phyloP scores from a whole-genome alignment of 2,888 invertebrate genomes.

The Oxystoma pomonae region DNA sequence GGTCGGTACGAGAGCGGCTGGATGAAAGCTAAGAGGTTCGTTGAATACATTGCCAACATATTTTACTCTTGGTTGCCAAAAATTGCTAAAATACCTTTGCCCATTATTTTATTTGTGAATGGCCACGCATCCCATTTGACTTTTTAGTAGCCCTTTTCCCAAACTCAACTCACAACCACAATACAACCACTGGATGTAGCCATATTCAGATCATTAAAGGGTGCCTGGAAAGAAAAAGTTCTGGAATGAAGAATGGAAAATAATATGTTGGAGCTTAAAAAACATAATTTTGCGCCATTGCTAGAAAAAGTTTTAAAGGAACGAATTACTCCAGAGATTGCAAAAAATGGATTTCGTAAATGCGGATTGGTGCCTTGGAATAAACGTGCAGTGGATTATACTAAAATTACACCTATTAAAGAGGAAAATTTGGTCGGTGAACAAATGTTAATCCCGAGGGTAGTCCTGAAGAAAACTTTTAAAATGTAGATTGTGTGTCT shows the following conservation, averaged over 20 bases:
- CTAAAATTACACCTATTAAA: too few species aligned
- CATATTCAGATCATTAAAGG: conserved; percentile 7
- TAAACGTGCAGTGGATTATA: conserved; percentile 23
- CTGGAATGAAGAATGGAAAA: not conserved
- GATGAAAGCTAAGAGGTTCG: conserved; percentile 45
- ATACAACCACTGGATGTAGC: conserved; percentile 23
- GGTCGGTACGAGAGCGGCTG: conserved; percentile 37
- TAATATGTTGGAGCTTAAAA: conserved; percentile 5
- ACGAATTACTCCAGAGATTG: conserved; percentile 21
- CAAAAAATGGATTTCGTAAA: conserved; percentile 26
- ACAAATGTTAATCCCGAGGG: not conserved
- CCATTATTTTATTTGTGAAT: conserved; percentile 14
- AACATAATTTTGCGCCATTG: conserved; percentile 17
- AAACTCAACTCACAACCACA: conserved; percentile 10
- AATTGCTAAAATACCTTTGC: conserved; percentile 6
- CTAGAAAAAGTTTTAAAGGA: conserved; percentile 24
- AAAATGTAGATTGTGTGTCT: not conserved
- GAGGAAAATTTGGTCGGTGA: too few species aligned
- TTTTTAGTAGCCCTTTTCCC: conserved; percentile 10
- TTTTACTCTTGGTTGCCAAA: conserved; percentile 31
- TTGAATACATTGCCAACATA: conserved; percentile 41
- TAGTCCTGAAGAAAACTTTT: not conserved
- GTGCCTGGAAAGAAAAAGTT: conserved; percentile 5
- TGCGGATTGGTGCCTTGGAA: conserved; percentile 26
- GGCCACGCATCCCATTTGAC: conserved; percentile 14